Evolutionary conservation across 2,797 vertebrate species (phyloP), one percentile per base, ranked within the genome.

Genomic region (Sebastolobus alascanus): DNA sequence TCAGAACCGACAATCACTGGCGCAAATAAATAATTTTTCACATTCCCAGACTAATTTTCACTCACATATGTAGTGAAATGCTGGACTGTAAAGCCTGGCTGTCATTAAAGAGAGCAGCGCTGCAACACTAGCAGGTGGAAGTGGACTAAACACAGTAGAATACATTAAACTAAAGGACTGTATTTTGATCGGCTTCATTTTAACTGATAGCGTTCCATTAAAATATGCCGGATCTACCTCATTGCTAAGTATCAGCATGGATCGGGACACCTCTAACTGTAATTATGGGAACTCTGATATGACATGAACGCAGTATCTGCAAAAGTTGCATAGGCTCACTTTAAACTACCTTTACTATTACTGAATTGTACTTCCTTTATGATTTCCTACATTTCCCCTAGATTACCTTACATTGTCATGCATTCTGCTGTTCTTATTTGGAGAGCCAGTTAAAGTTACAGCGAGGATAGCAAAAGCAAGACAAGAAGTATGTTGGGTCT

Each of bases 331-430:
- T 20, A 25, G 2, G 20, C 43, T 37, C 3, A 2, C n/a, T 66
- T 77, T 50, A 67, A 68, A 64, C 7, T 74, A 3, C 20, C 18
- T 66, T 68, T 31, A 35, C 35, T 35, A 46, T 40, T 33, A 58
- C 3, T 54, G 4, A n/a, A 73, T 27, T 22, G 11, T 54, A 43
- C 38, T 72, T 65, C 52, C 37, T 60, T 61, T 63, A 38, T 29
- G 61, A 67, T 77, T 72, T 56, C 46, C 33, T 43, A 66, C 58
- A 85, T 64, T 67, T 83, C 38, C 67, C 63, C 43, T 46, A 71
- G 54, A 74, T 54, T 43, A 27, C 46, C 22, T 80, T 72, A 64
- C 18, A 35, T 22, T 33, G 5, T 58, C 22, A 37, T 37, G 22
- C n/a, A 56, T 33, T 54, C 46, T 75, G 9, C 14, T 64, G 25